Evolutionary conservation across 2,888 invertebrate genomes (phyloP), one percentile per base, ranked within the genome.

Genomic region (Elmis aenea): DNA sequence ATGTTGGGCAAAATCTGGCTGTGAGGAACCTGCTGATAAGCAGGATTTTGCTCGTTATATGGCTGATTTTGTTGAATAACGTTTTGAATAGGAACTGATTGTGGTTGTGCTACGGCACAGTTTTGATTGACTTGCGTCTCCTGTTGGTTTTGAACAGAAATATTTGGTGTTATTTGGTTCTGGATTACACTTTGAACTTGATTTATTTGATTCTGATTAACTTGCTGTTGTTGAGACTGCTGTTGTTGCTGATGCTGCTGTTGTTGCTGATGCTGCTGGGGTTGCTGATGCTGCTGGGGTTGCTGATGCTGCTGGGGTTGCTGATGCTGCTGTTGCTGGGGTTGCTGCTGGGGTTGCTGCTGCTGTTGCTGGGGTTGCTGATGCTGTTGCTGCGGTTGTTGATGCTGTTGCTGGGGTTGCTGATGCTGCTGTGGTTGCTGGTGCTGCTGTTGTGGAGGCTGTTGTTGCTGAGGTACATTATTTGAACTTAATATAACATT

Each of bases 301-400:
- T n/a, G n/a, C n/a, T n/a, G n/a, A n/a, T n/a, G n/a, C n/a, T n/a
- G n/a, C n/a, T n/a, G n/a, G n/a, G n/a, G n/a, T n/a, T n/a, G n/a
- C n/a, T n/a, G n/a, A n/a, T 34, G 26, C 29, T 64, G n/a, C n/a
- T n/a, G n/a, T n/a, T n/a, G n/a, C n/a, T n/a, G n/a, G n/a, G n/a
- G n/a, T n/a, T n/a, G n/a, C n/a, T n/a, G n/a, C n/a, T n/a, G n/a
- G n/a, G n/a, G n/a, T n/a, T n/a, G n/a, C 50, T n/a, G 66, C 62
- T 25, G 67, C 49, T 18, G 66, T 59, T 42, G 63, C 59, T 36
- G 46, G 53, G 26, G 46, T 46, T 44, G 57, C 45, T 33, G 52
- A 42, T 40, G 51, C 46, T 52, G 48, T 15, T 48, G 48, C 16
- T 47, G 53, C 20, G 51, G 52, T 12, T 60, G 57, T 8, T 55